Percentiles rank a stretch among this genome's conserved stretches.
Evolutionary conservation across 2,797 vertebrate species (phyloP).

Genomic region (Oceanodroma leucorhoa): DNA sequence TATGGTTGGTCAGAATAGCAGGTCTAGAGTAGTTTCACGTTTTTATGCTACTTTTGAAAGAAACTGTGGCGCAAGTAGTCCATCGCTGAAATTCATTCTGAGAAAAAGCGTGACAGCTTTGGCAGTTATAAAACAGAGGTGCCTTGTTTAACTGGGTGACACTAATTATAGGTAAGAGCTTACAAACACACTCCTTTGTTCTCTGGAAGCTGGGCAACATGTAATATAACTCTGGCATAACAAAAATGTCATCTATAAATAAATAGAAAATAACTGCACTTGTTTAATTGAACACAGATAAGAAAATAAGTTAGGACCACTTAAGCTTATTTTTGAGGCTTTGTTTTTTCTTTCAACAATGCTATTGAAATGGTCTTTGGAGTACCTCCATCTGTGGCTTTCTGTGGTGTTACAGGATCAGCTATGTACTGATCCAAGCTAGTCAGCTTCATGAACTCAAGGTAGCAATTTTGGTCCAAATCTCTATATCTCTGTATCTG

Average conservation of each 20-base stretch:
- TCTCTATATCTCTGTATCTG: background rate
- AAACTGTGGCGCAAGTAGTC: constrained; percentile 47
- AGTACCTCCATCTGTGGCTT: background rate
- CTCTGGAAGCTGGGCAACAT: constrained; percentile 45
- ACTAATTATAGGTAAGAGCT: constrained; percentile 73
- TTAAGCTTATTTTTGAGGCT: constrained; percentile 9
- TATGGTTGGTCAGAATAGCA: constrained; percentile 32
- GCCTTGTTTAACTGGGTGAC: constrained; percentile 71
- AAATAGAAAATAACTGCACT: constrained; percentile 66
- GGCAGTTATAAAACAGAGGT: constrained; percentile 68
- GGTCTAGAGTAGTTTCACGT: constrained; percentile 46
- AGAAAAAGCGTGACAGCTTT: constrained; percentile 61
- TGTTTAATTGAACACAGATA: constrained; percentile 66
- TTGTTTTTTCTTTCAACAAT: constrained; percentile 38
- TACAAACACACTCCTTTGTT: constrained; percentile 68
- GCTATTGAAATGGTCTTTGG: background rate
- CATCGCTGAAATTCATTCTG: constrained; percentile 45
- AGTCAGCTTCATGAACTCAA: background rate
- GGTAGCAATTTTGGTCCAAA: background rate
- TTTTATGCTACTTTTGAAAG: constrained; percentile 50
- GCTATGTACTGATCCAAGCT: background rate
- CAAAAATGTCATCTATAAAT: constrained; percentile 64
- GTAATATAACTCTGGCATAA: constrained; percentile 27
- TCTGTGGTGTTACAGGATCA: background rate
- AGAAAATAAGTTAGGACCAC: constrained; percentile 57